Percentiles rank a stretch among this genome's conserved stretches.
Conservation (phyloP, 2,888 invertebrate genomes). For the Furcula furcula region DNA sequence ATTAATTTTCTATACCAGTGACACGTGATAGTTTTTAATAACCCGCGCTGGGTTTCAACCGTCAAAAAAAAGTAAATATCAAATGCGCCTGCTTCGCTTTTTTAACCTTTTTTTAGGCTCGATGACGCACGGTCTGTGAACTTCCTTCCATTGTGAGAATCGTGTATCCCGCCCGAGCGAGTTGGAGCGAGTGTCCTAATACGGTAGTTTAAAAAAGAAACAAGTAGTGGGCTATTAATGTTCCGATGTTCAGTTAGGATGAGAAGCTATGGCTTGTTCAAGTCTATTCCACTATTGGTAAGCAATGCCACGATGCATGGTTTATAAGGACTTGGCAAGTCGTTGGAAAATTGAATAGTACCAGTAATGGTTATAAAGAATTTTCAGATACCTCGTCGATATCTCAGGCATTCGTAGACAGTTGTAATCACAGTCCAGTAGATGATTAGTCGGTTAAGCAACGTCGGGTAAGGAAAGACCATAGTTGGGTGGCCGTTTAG, state of each 20-base stretch:
- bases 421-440: too few species aligned
- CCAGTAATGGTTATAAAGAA: too few species aligned
- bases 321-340: too few species aligned
- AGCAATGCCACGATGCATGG: too few species aligned
- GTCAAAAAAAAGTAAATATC: constrained; percentile 51
- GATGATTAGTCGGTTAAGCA: too few species aligned
- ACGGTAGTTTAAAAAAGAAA: constrained; percentile 31
- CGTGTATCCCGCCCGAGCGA: constrained; percentile 35
- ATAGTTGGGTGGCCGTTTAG: too few species aligned
- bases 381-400: too few species aligned
- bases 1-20: background rate
- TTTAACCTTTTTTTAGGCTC: constrained; percentile 44
- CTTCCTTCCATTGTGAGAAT: constrained; percentile 79
- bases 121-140: constrained; percentile 76
- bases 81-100: constrained; percentile 39
- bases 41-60: constrained; percentile 25
- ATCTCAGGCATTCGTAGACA: too few species aligned
- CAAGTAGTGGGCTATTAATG: constrained; percentile 21
- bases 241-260: constrained; percentile 1
- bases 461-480: too few species aligned
- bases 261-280: background rate
- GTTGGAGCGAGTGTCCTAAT: constrained; percentile 23
- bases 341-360: too few species aligned
- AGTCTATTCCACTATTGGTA: too few species aligned
- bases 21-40: constrained; percentile 40